Evolutionary conservation across 2,797 vertebrate species (phyloP).

Genomic region (Nyctibius grandis): DNA sequence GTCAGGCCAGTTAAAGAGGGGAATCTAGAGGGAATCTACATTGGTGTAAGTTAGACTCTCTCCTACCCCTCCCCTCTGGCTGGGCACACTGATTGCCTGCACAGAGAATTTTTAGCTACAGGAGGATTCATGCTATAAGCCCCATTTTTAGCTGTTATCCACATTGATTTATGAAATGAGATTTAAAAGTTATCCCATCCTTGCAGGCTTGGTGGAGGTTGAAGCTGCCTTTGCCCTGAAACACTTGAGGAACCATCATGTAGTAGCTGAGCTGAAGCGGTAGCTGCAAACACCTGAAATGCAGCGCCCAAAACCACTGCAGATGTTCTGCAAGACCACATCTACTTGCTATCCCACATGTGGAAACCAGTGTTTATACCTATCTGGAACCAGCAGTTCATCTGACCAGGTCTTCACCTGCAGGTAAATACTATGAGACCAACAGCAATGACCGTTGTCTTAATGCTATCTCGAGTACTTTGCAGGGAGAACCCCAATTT

Average conservation of each 20-base stretch:
- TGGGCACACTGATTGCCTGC: background rate
- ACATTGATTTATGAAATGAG: background rate
- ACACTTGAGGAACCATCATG: background rate
- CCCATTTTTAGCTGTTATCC: background rate
- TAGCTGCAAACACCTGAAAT: background rate
- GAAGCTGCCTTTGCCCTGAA: background rate
- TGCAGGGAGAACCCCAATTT: background rate
- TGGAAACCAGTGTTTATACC: background rate
- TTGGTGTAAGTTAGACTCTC: background rate
- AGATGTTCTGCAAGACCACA: background rate
- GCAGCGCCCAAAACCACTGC: background rate
- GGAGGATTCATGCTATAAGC: background rate
- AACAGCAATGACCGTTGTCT: background rate
- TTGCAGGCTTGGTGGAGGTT: background rate
- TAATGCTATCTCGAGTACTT: background rate
- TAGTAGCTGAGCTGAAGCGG: background rate
- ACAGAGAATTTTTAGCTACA: background rate
- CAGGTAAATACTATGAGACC: background rate
- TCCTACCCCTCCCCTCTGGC: background rate
- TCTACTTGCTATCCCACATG: background rate
- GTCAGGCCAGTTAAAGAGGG: background rate
- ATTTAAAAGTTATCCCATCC: background rate
- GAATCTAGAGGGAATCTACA: conserved; percentile 21
- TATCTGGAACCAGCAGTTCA: background rate
- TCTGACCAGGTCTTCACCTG: background rate